Evolutionary conservation across 2,888 invertebrate genomes (phyloP), one percentile per base, ranked within the genome.

Genomic region (Caenorhabditis sinica): DNA sequence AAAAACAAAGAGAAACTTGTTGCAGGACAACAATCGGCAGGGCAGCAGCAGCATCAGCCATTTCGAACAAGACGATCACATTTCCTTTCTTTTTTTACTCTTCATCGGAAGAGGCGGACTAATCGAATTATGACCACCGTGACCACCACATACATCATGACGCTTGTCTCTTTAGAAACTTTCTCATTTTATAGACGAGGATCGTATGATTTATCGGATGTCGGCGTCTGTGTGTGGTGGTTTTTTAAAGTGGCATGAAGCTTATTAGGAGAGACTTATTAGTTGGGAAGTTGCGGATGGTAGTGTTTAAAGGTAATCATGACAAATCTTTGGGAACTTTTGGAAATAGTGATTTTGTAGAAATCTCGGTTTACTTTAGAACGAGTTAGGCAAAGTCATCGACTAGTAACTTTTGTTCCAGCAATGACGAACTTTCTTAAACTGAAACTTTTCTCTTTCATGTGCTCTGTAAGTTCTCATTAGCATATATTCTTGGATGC

Each of bases 81-180:
- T 77, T 77, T 77, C 76, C 60, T 45, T 17, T 71, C 45, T 53
- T 58, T 71, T 56, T 65, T 56, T 66, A 43, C 65, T 58, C 40
- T 40, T 40, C 33, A 23, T 20, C 11, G n/a, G 20, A 23, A 36
- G 36, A 60, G 33, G 20, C 4, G 20, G 49, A 49, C 77, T 77
- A 77, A 77, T 77, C 77, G 77, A 77, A 77, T 77, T 77, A 77
- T 77, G 77, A 71, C 61, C 76, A 76, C 74, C 58, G 49, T 68
- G 66, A 58, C 81, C 73, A 74, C 45, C 25, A 45, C 30, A 15
- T 28, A 43, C 65, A 40, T 36, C 58, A 43, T 65, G 30, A 40
- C 77, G 49, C 36, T 45, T 69, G 61, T 23, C 66, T 49, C 36
- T 23, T 66, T 36, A 25, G 30, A 33, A 33, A 53, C 68, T 53